Conservation (phyloP, 2,797 vertebrate genomes). For the Syngnathus acus region DNA sequence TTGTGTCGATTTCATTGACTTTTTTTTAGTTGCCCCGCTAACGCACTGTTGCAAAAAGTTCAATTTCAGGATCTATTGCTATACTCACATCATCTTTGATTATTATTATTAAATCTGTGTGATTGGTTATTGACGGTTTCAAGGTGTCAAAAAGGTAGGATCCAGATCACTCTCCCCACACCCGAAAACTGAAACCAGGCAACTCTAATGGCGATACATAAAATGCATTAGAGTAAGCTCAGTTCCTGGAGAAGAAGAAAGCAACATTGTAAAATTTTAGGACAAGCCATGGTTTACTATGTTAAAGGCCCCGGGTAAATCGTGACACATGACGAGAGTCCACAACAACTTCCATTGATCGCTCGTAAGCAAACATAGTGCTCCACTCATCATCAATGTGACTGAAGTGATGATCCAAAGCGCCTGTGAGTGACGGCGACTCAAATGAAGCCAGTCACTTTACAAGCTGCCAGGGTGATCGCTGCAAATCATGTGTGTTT, state of each 20-base stretch:
- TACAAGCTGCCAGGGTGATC: conserved; percentile 34
- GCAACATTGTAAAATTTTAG: background rate
- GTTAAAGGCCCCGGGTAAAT: background rate
- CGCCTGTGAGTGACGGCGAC: conserved; percentile 18
- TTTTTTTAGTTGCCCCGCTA: too few species aligned
- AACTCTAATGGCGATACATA: too few species aligned
- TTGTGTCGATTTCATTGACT: too few species aligned
- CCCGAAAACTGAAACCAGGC: too few species aligned
- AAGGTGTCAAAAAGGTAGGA: too few species aligned
- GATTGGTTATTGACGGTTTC: too few species aligned
- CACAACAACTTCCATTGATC: conserved; percentile 11
- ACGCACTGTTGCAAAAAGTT: too few species aligned
- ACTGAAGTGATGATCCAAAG: conserved; percentile 28
- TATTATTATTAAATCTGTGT: too few species aligned
- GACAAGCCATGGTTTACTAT: background rate
- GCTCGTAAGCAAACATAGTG: conserved; percentile 11
- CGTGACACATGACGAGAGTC: conserved; percentile 13
- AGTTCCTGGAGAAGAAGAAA: background rate
- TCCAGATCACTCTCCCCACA: too few species aligned
- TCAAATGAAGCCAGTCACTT: conserved; percentile 42
- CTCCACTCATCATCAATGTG: conserved; percentile 26
- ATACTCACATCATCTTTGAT: too few species aligned
- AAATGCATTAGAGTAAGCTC: too few species aligned
- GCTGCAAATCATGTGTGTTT: conserved; percentile 52
- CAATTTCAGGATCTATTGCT: too few species aligned